Evolutionary conservation across 2,888 invertebrate species (phyloP), one percentile per base, ranked within the genome.

Genomic region (Trilocha varians): DNA sequence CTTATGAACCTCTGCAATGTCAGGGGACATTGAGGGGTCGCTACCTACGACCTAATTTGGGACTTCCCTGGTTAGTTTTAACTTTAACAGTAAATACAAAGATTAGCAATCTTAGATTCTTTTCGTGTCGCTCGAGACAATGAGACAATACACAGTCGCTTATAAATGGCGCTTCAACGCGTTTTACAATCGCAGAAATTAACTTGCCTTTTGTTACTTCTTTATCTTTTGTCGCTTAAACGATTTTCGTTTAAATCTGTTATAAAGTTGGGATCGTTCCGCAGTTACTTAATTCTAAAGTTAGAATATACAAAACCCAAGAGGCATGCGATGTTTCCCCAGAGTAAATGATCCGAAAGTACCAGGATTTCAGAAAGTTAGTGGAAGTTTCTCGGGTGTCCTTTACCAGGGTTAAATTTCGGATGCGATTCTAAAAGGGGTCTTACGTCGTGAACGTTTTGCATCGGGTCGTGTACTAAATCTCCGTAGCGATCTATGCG

Each of bases 381-480:
- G 57, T 59, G 40, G 42, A 53, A 51, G 46, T 47, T 40, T 39
- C 16, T 43, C 43, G 16, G 16, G 34, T 32, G 41, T 51, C 41
- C 52, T 34, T 42, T 43, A 44, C 41, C 42, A 49, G 46, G 41
- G 42, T 50, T 11, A 16, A 41, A 46, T 50, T 39, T 46, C 41
- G 44, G 48, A 41, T 46, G 41, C 52, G 36, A 41, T 33, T 41
- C 25, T 25, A 25, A 3, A 25, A 25, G 6, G 6, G 25, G 48
- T 64, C 90, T 90, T 90, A 90, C 90, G 70, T 89, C 87, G 48
- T 86, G 85, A 48, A 85, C 59, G 54, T 86, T 84, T 71, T 85
- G 80, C 59, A 75, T 78, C 38, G 87, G 84, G 50, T 87, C 87
- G 58, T 83, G 78, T 49, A 84, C 58, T 58, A 86, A 76, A 50